Percentiles rank a stretch among this genome's conserved stretches.
Evolutionary conservation across 30 jellyfish, hydroid and myxozoan species (phyloP).

Genomic region (Hydractinia echinata): DNA sequence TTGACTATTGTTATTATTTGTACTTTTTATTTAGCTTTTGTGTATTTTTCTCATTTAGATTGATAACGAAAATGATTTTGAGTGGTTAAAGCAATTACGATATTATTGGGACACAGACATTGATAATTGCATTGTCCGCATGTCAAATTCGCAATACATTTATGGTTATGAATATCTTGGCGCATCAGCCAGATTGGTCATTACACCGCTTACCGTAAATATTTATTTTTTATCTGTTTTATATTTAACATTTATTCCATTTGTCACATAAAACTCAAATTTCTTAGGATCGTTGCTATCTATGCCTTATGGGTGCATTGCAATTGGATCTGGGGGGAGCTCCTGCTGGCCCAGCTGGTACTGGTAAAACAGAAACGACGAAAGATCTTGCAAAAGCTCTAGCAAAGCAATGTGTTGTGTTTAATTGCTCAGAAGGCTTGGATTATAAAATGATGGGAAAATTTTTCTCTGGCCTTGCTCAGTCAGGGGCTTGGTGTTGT

Average conservation of each 20-base stretch:
- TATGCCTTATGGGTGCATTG: constrained; percentile 97
- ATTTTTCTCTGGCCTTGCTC: constrained; percentile 94
- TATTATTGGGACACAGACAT: constrained; percentile 94
- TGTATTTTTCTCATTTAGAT: constrained; percentile 40
- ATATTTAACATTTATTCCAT: too few species aligned
- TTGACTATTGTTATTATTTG: not conserved
- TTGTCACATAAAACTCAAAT: not conserved
- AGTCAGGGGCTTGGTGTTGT: constrained; percentile 99
- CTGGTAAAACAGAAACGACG: constrained; percentile 95
- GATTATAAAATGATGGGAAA: constrained; percentile 99
- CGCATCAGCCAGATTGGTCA: constrained; percentile 92
- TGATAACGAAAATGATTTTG: constrained; percentile 60
- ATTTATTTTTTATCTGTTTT: too few species aligned
- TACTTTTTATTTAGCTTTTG: not conserved
- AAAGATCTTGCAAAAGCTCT: constrained; percentile 96
- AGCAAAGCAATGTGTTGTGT: constrained; percentile 97
- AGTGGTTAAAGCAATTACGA: constrained; percentile 90
- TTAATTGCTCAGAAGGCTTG: constrained; percentile 97
- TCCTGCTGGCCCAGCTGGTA: constrained; percentile 99
- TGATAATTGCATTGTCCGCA: constrained; percentile 89
- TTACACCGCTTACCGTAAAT: constrained; percentile 79
- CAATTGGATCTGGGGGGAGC: constrained; percentile 98
- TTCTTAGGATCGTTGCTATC: constrained; percentile 86
- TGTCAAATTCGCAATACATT: constrained; percentile 86
- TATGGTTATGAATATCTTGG: constrained; percentile 97